Conservation (phyloP, 2,888 invertebrate genomes). For the Epinotia brunnichana region DNA sequence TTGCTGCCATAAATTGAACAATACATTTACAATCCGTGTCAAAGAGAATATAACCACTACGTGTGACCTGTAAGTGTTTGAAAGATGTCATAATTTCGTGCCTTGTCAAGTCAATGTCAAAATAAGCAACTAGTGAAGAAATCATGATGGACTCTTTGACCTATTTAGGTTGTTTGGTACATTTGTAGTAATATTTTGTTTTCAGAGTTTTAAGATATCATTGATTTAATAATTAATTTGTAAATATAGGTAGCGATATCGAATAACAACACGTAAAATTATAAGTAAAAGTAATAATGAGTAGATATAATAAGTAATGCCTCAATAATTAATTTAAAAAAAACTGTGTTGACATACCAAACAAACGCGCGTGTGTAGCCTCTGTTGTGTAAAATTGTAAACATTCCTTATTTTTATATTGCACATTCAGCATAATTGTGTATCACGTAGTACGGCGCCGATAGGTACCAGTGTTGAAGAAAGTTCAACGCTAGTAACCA, state of each 20-base stretch:
- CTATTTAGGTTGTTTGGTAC: neutral
- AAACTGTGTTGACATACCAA: neutral
- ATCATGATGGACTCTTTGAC: neutral
- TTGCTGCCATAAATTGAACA: conserved; percentile 9
- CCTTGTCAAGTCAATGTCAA: conserved; percentile 1
- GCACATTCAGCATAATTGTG: neutral
- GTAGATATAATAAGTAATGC: no score
- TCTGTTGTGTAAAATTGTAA: neutral
- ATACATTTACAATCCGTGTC: no score
- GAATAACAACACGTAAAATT: no score
- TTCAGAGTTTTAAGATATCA: no score
- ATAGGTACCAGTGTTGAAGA: neutral
- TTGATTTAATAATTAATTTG: no score
- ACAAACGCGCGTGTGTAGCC: no score
- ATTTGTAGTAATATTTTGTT: neutral
- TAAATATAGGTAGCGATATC: no score
- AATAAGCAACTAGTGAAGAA: neutral
- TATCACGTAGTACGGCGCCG: neutral
- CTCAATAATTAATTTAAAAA: neutral
- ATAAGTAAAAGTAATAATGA: no score
- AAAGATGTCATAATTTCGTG: conserved; percentile 10
- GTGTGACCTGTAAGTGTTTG: no score
- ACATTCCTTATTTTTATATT: no score
- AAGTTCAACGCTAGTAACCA: neutral
- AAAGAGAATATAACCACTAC: no score